Evolutionary conservation across 1,140 invertebrate genomes (phyloP).

Genomic region (Stegodyphus mimosarum): DNA sequence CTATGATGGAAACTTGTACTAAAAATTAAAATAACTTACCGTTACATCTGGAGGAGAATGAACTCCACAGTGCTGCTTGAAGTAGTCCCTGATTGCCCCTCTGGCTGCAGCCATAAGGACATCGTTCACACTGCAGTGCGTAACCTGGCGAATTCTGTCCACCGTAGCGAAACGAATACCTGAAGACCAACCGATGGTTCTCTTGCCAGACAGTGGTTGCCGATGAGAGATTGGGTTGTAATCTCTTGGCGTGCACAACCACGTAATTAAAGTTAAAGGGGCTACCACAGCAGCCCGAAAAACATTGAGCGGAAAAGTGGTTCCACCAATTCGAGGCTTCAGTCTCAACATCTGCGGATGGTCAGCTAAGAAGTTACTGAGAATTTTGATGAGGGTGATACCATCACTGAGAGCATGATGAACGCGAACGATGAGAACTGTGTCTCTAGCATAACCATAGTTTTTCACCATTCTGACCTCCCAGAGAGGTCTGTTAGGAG

Average conservation of each 20-base stretch:
- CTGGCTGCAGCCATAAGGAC: constrained; percentile 72
- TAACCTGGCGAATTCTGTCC: constrained; percentile 70
- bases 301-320: constrained; percentile 69
- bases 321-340: constrained; percentile 69
- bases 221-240: constrained; percentile 66
- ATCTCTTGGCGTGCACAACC: constrained; percentile 66
- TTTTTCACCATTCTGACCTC: constrained; percentile 71
- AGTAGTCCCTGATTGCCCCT: constrained; percentile 70
- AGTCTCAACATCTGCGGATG: constrained; percentile 63
- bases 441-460: constrained; percentile 69
- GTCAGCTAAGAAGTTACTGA: constrained; percentile 72
- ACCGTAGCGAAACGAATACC: constrained; percentile 68
- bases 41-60: constrained; percentile 71
- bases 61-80: constrained; percentile 69
- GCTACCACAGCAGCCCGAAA: constrained; percentile 71
- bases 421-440: constrained; percentile 71
- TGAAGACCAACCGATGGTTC: constrained; percentile 70
- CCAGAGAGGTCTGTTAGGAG: constrained; percentile 71
- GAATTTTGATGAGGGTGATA: constrained; percentile 70
- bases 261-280: constrained; percentile 71
- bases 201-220: constrained; percentile 65
- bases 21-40: constrained; percentile 63
- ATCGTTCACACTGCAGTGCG: constrained; percentile 72
- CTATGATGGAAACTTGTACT: too few species aligned
- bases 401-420: constrained; percentile 74